phyloP scores from a whole-genome alignment of 2,888 invertebrate species.

The Cantharis lateralis region DNA sequence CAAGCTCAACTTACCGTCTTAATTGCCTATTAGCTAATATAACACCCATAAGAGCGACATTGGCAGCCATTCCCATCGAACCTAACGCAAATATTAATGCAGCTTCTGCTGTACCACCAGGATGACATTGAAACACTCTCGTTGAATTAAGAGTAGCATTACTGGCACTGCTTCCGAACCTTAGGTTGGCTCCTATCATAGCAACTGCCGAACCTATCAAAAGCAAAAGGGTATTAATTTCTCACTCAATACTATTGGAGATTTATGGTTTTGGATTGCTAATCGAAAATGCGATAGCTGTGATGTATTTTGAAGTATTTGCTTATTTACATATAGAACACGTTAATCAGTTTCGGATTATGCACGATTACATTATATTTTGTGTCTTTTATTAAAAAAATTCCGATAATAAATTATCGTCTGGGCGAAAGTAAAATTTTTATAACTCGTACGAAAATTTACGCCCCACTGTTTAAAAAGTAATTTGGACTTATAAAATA shows the following conservation, averaged over 20 bases:
- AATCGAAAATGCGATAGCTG: not conserved
- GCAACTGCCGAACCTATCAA: constrained; percentile 71
- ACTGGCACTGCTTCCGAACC: constrained; percentile 70
- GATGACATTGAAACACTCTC: constrained; percentile 77
- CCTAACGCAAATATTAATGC: constrained; percentile 77
- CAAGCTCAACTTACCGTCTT: constrained; percentile 64
- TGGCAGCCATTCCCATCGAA: constrained; percentile 79
- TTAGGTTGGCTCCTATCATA: constrained; percentile 79
- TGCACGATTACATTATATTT: not conserved
- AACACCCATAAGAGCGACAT: constrained; percentile 79
- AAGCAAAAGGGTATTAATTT: not conserved
- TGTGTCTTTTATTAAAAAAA: not conserved
- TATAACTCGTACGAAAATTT: not conserved
- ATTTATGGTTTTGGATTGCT: not conserved
- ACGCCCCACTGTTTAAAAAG: not conserved
- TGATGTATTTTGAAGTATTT: not conserved
- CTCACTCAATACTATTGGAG: not conserved
- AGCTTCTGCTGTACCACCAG: constrained; percentile 80
- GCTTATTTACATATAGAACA: not conserved
- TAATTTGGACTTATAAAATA: not conserved
- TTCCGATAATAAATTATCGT: not conserved
- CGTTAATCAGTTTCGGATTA: not conserved
- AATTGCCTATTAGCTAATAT: constrained; percentile 80
- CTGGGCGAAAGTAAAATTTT: not conserved
- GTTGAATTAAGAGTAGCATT: constrained; percentile 71